Evolutionary conservation across 2,797 vertebrate genomes (phyloP).

Genomic region (Cygnus olor): DNA sequence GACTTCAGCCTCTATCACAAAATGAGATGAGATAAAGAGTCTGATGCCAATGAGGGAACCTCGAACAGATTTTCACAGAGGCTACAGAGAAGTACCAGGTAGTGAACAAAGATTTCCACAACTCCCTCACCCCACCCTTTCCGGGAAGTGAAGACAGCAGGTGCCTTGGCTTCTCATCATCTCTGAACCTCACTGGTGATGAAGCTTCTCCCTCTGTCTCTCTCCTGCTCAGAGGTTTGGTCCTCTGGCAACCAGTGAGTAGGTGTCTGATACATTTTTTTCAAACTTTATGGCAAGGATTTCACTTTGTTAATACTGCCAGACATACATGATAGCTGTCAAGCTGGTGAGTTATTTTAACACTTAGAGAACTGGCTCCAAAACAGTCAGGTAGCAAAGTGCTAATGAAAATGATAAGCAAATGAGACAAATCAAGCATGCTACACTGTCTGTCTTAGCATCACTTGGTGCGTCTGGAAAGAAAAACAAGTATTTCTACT

Average conservation of each 20-base stretch:
- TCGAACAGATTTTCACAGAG: constrained; percentile 7
- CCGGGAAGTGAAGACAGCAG: not conserved
- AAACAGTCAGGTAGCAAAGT: constrained; percentile 66
- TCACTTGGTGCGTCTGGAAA: not conserved
- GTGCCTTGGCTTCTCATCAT: constrained; percentile 20
- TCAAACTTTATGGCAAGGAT: constrained; percentile 52
- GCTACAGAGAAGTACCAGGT: not conserved
- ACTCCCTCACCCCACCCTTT: not conserved
- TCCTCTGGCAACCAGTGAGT: constrained; percentile 58
- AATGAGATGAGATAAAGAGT: not conserved
- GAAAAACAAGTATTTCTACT: not conserved
- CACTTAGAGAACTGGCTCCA: constrained; percentile 61
- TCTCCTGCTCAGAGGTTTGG: constrained; percentile 59
- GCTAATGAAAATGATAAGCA: constrained; percentile 60
- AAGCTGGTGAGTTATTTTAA: constrained; percentile 66
- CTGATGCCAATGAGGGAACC: not conserved
- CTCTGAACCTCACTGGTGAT: not conserved
- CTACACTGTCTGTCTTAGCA: not conserved
- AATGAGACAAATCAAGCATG: constrained; percentile 36
- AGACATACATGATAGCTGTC: constrained; percentile 68
- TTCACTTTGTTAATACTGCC: constrained; percentile 65
- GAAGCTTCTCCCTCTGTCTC: constrained; percentile 39
- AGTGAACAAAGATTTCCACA: not conserved
- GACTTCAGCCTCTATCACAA: not conserved
- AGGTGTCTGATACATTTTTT: constrained; percentile 63